phyloP scores from a whole-genome alignment of 1,140 invertebrate genomes.

The Trachymyrmex septentrionalis region DNA sequence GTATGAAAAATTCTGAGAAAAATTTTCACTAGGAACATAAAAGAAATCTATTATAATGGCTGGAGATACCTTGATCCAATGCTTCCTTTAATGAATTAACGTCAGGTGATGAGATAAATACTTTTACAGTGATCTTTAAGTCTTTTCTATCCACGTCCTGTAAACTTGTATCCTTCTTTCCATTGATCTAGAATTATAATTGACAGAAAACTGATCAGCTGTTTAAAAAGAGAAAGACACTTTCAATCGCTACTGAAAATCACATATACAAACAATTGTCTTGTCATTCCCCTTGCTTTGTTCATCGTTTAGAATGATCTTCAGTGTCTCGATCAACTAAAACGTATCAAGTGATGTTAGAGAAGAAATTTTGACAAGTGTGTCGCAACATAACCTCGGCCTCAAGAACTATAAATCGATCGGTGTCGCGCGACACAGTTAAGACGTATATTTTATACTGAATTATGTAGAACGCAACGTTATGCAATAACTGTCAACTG shows the following conservation, averaged over 20 bases:
- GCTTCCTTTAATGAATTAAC: slow-evolving; percentile 84
- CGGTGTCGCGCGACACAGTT: neutral
- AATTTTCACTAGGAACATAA: too few relatives aligned
- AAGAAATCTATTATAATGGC: neutral
- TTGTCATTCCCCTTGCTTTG: slow-evolving; percentile 76
- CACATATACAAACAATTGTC: slow-evolving; percentile 76
- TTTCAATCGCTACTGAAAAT: slow-evolving; percentile 7
- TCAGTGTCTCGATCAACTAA: slow-evolving; percentile 91
- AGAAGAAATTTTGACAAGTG: neutral
- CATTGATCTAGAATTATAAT: slow-evolving; percentile 74
- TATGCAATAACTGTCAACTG: slow-evolving; percentile 68
- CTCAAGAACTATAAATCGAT: slow-evolving; percentile 23
- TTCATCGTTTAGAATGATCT: slow-evolving; percentile 88
- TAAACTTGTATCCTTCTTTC: slow-evolving; percentile 72
- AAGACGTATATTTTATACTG: neutral
- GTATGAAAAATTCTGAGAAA: too few relatives aligned
- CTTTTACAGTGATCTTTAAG: slow-evolving; percentile 88
- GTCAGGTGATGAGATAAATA: slow-evolving; percentile 86
- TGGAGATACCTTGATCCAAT: slow-evolving; percentile 84
- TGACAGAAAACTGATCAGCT: slow-evolving; percentile 32
- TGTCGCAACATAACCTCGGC: slow-evolving; percentile 68
- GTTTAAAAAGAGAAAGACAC: slow-evolving; percentile 37
- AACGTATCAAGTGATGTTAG: slow-evolving; percentile 77
- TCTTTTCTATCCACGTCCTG: slow-evolving; percentile 86
- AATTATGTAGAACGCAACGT: neutral